Evolutionary conservation across 2,888 invertebrate genomes (phyloP), one percentile per base, ranked within the genome.

Genomic region (Ariolimax columbianus): DNA sequence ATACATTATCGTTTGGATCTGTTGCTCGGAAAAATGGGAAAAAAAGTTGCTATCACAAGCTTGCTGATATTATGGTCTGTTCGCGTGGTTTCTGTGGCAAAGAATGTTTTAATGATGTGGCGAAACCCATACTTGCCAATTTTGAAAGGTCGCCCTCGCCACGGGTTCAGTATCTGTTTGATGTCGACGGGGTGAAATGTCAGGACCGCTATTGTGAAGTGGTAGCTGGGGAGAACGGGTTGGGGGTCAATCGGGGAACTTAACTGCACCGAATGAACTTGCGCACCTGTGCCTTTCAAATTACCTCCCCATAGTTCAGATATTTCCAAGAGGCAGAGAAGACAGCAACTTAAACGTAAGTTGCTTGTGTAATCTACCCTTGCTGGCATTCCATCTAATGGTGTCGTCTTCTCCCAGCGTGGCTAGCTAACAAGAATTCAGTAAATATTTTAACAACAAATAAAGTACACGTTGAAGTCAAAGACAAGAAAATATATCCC

Each of bases 21-120:
- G n/a, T n/a, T n/a, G n/a, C n/a, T n/a, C n/a, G n/a, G 51, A 51
- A 51, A 66, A 30, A 66, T 3, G 30, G 63, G 26, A n/a, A 63
- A 26, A 38, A 6, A 38, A 70, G 17, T n/a, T 43, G 40, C 1
- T 7, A 73, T 43, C 23, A 43, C n/a, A 9, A 73, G 40, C 2
- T 73, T 2, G 40, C 72, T n/a, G 43, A 26, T 17, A n/a, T n/a
- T n/a, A n/a, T 68, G 36, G 68, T 3, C 68, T 73, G n/a, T 9
- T 43, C 3, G 7, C 30, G 23, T 17, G 1, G 26, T 43, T 55
- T 17, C 55, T 43, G 6, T 1, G 43, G 0, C 43, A 7, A 73
- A 43, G 72, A 73, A 73, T 73, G 72, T 43, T 43, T 43, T 73
- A 73, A 73, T 73, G 72, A 73, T 73, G 72, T 73, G 17, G 7